A percentile compares a stretch with the other conserved stretches of the same genome.
phyloP scores from a whole-genome alignment of 2,888 invertebrate species.

The Drosophila dives region DNA sequence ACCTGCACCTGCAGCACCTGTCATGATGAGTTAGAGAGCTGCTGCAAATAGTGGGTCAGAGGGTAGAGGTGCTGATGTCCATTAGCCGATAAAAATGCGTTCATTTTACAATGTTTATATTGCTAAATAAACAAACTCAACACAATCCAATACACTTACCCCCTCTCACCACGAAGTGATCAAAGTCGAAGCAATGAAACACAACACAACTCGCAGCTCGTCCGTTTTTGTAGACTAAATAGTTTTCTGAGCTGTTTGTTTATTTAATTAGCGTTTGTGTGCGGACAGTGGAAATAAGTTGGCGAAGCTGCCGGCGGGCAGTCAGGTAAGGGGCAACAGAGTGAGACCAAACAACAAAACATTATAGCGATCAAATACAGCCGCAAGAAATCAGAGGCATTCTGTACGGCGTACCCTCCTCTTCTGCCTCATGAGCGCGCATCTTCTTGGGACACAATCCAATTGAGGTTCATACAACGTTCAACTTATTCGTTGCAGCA shows the following conservation, averaged over 20 bases:
- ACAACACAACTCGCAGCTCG: not conserved
- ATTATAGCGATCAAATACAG: constrained; percentile 18
- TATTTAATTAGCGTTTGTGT: constrained; percentile 71
- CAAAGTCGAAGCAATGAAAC: constrained; percentile 36
- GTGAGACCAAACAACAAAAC: constrained; percentile 12
- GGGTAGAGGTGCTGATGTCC: constrained; percentile 10
- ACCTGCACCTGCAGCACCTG: constrained; percentile 33
- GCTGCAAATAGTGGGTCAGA: not conserved
- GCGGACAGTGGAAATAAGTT: constrained; percentile 5
- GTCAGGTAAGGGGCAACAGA: not conserved
- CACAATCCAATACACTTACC: not conserved
- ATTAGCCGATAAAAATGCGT: constrained; percentile 30
- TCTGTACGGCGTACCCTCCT: constrained; percentile 3
- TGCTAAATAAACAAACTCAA: constrained; percentile 29
- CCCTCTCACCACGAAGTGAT: constrained; percentile 27
- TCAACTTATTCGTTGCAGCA: constrained; percentile 51
- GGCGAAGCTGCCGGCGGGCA: not conserved
- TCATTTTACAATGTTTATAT: constrained; percentile 15
- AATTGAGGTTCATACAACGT: constrained; percentile 47
- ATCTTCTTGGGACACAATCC: constrained; percentile 35
- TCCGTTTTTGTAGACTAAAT: constrained; percentile 65
- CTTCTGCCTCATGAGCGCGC: not conserved
- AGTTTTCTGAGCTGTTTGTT: constrained; percentile 75
- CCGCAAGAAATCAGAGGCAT: constrained; percentile 15
- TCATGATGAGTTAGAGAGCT: constrained; percentile 36